Evolutionary conservation across 2,888 invertebrate genomes (phyloP), one percentile per base, ranked within the genome.

Genomic region (Dicroscelio sp.): DNA sequence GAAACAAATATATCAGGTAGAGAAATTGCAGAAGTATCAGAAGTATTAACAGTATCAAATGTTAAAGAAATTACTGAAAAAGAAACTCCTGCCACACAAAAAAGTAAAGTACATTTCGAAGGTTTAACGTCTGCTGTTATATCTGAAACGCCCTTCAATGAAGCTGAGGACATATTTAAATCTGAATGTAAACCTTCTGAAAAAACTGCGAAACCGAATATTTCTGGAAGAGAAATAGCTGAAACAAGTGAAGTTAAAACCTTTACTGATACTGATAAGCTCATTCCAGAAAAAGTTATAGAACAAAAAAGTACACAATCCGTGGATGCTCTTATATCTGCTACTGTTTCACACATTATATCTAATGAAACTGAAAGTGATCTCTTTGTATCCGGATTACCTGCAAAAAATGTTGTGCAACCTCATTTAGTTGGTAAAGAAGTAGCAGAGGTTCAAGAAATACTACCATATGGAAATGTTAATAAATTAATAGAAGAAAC

Each of bases 21-120:
- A 92, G 96, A 97, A 94, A 95, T 96, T 55, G 96, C 96, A n/a
- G 95, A 97, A 94, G 96, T 96, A 84, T 91, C 88, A 35, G 94
- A 96, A 84, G 88, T 96, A 1, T 30, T 95, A 69, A 93, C 95
- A 0, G 88, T 95, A 67, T 82, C 93, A 0, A 95, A 93, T 33
- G 94, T 93, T 0, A 93, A 92, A 52, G 94, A 95, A 55, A 43
- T 95, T 0, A 67, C 30, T 6, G 83, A 90, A 63, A 38, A 90
- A 12, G 84, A 48, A n/a, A 20, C 75, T n/a, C 94, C 95, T 12
- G 92, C 83, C 23, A 67, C 65, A 78, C 90, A 92, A 6, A 93
- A 65, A 71, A 79, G 91, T 30, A 91, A 85, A 71, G n/a, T 93
- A 63, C 60, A 83, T 5, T 75, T 94, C 4, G 94, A 95, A 38